Percentiles rank a stretch among this genome's conserved stretches.
phyloP scores from a whole-genome alignment of 23 tunicate species.

The Ascidia mentula region DNA sequence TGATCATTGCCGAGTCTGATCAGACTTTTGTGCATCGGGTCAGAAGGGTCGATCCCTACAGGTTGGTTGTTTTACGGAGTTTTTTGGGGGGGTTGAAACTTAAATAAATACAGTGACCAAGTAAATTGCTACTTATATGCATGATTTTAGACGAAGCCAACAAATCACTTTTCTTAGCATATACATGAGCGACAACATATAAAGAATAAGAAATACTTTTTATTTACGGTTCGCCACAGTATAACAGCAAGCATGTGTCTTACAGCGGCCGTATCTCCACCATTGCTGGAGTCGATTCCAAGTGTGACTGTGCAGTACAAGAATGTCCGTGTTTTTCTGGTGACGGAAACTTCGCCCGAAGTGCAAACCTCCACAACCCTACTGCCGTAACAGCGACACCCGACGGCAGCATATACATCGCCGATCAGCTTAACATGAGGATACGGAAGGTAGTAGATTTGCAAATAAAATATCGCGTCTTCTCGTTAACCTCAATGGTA shows the following conservation, averaged over 20 bases:
- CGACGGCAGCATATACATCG: conserved; percentile 72
- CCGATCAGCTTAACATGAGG: conserved; percentile 75
- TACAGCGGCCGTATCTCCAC: conserved; percentile 64
- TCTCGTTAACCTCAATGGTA: no score
- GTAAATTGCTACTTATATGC: no score
- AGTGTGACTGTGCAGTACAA: conserved; percentile 78
- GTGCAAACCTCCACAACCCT: conserved; percentile 67
- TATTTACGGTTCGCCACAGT: no score
- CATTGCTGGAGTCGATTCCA: conserved; percentile 71
- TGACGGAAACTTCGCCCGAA: conserved; percentile 90
- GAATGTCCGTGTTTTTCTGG: conserved; percentile 85
- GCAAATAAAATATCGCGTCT: no score
- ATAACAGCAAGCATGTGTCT: no score
- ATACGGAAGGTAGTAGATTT: conserved; percentile 89
- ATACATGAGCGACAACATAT: no score
- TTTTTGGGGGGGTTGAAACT: no score
- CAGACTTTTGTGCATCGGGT: conserved; percentile 61
- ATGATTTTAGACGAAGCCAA: no score
- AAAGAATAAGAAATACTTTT: no score
- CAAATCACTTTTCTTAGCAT: no score
- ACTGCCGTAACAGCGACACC: conserved; percentile 71
- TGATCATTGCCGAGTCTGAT: conserved; percentile 80
- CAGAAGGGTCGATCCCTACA: conserved; percentile 62
- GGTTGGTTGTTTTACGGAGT: conserved; percentile 10
- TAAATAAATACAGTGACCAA: no score